Evolutionary conservation across 2,113 vertebrate species (phyloP).

Genomic region (Dipodomys stephensi): DNA sequence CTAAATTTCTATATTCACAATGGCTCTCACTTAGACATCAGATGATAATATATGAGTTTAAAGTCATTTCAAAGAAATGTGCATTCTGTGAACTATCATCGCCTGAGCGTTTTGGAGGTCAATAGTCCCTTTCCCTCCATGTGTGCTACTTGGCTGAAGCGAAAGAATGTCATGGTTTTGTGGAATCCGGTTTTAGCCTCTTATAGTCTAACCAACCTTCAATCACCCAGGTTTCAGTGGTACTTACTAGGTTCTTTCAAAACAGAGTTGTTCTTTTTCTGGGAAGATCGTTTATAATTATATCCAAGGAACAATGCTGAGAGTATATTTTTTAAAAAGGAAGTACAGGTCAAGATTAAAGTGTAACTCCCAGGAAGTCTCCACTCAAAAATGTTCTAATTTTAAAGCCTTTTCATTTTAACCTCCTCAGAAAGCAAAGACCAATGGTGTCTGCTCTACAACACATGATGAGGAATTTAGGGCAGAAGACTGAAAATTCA

Average conservation of each 20-base stretch:
- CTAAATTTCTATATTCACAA: not conserved
- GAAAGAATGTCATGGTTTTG: constrained; percentile 60
- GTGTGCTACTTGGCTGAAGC: not conserved
- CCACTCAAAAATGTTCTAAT: constrained; percentile 38
- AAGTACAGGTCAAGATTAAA: constrained; percentile 74
- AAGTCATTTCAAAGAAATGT: constrained; percentile 40
- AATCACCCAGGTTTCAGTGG: constrained; percentile 73
- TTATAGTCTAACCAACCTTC: constrained; percentile 67
- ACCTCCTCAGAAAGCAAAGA: not conserved
- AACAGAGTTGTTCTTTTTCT: constrained; percentile 69
- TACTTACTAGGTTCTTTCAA: constrained; percentile 70
- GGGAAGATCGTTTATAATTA: constrained; percentile 76
- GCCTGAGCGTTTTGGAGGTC: not conserved
- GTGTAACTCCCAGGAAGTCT: not conserved
- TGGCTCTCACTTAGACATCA: not conserved
- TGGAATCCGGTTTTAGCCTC: constrained; percentile 66
- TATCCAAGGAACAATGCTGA: constrained; percentile 72
- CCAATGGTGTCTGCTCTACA: not conserved
- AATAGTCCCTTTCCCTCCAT: not conserved
- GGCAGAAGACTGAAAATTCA: constrained; percentile 17
- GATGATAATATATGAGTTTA: constrained; percentile 46
- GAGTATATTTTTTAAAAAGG: constrained; percentile 76
- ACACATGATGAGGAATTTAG: not conserved
- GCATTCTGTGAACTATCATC: constrained; percentile 52
- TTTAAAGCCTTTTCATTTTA: constrained; percentile 19